A percentile compares a stretch with the other conserved stretches of the same genome.
Conservation (phyloP, 1,140 invertebrate species). For the Plodia interpunctella region DNA sequence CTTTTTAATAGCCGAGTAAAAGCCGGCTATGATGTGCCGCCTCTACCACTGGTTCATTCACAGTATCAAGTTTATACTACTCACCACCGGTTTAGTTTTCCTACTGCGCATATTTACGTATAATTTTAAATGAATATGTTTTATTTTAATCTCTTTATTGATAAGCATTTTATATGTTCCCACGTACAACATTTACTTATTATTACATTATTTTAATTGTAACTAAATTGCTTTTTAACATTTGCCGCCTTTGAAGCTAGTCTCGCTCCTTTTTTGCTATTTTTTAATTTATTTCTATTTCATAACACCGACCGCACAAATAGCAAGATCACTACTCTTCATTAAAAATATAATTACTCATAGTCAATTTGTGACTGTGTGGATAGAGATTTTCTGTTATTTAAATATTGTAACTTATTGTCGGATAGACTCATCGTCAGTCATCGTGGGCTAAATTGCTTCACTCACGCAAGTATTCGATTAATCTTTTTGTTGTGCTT, state of each 20-base stretch:
- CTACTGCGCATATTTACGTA: not conserved
- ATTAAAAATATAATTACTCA: not conserved
- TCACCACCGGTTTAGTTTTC: not conserved
- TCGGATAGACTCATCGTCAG: constrained; percentile 32
- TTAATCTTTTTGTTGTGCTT: constrained; percentile 36
- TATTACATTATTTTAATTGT: too few relatives aligned
- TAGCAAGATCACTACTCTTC: not conserved
- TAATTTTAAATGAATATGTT: not conserved
- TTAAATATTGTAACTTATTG: constrained; percentile 13
- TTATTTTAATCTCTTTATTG: too few relatives aligned
- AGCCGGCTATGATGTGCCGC: constrained; percentile 4
- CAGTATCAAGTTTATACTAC: not conserved
- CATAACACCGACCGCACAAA: not conserved
- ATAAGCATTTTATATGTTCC: too few relatives aligned
- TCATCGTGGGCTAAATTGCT: constrained; percentile 40
- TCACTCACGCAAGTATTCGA: constrained; percentile 42
- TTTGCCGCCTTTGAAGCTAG: not conserved
- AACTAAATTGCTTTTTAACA: too few relatives aligned
- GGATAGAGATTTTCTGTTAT: not conserved
- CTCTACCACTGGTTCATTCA: not conserved
- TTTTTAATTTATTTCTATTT: not conserved
- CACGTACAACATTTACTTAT: too few relatives aligned
- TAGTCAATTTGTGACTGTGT: not conserved
- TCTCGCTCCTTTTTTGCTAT: not conserved
- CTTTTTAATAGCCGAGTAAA: constrained; percentile 23